phyloP scores from a whole-genome alignment of 2,113 vertebrate species.

The Aphyosemion australe region DNA sequence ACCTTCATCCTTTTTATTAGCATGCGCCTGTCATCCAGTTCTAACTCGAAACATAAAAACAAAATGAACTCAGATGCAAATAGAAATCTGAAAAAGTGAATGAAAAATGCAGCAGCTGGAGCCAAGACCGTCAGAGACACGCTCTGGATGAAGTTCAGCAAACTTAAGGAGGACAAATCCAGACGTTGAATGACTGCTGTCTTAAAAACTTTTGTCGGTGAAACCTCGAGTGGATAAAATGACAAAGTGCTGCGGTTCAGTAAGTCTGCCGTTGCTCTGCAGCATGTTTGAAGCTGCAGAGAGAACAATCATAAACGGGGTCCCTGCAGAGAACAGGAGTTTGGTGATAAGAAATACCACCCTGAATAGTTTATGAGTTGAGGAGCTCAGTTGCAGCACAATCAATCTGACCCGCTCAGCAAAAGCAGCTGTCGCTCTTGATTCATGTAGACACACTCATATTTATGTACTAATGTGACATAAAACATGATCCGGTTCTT shows the following conservation, averaged over 20 bases:
- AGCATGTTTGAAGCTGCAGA: background rate
- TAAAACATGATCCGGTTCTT: too few relatives aligned
- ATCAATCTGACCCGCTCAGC: background rate
- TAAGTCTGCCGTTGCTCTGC: background rate
- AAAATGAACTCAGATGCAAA: background rate
- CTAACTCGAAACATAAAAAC: background rate
- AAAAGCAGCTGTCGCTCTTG: too few relatives aligned
- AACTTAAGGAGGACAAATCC: constrained; percentile 1
- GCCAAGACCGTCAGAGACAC: background rate
- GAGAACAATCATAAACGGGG: background rate
- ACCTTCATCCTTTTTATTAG: background rate
- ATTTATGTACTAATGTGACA: too few relatives aligned
- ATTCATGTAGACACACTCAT: too few relatives aligned
- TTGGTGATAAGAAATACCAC: background rate
- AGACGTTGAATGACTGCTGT: constrained; percentile 4
- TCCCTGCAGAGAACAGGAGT: background rate
- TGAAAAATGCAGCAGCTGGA: background rate
- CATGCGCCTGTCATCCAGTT: constrained; percentile 1
- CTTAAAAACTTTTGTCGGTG: background rate
- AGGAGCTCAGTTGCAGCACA: background rate
- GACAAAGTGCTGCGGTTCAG: background rate
- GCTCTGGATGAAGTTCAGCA: background rate
- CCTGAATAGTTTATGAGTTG: constrained; percentile 3
- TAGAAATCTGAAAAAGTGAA: background rate
- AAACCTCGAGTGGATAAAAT: constrained; percentile 20